Base-by-base conservation (phyloP, 2,888 invertebrate genomes). In the Volucella bombylans region DNA sequence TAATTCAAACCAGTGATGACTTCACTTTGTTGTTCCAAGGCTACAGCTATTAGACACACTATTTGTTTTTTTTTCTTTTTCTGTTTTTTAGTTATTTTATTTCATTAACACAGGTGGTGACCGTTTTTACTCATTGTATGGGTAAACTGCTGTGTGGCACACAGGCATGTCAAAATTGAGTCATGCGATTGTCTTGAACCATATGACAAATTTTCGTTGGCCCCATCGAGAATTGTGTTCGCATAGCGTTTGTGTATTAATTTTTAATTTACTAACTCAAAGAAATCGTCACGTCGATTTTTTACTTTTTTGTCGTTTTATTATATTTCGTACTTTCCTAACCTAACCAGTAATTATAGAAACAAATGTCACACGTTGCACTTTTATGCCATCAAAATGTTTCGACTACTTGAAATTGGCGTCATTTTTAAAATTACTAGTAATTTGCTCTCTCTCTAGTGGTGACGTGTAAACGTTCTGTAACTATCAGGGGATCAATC, bases 21-120 rank as follows among this genome's bases (percentile, higher is more conserved):
- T 82, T 82, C 67, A 78, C 55, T 69, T 69, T 65, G 10, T 8
- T 67, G 45, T 59, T 54, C 31, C 82, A 77, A 82, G 82, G 82
- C 49, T 73, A 73, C 18, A 62, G 12, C 55, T 39, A 78, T 72
- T 78, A 73, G 45, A 18, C 39, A 50, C 52, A 31, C 31, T 23
- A 23, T 4, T 31, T 31, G 0, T 31, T 31, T 31, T 31, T 31
- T 31, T 1, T 31, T 6, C 6, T 31, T 31, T 6, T 6, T 43
- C 15, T 47, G 14, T 45, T 72, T 23, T 47, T 78, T 23, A 23
- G 52, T 52, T 69, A 52, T 73, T 73, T 38, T 81, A 59, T 39
- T 18, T 57, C 57, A 68, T 50, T 64, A 55, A 55, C 41, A 52
- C 52, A 59, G 57, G 11, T 59, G 59, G 59, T 54, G 54, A 54